Conservation (phyloP, 92 coral and sea anemone species). For the Paramuricea clavata region DNA sequence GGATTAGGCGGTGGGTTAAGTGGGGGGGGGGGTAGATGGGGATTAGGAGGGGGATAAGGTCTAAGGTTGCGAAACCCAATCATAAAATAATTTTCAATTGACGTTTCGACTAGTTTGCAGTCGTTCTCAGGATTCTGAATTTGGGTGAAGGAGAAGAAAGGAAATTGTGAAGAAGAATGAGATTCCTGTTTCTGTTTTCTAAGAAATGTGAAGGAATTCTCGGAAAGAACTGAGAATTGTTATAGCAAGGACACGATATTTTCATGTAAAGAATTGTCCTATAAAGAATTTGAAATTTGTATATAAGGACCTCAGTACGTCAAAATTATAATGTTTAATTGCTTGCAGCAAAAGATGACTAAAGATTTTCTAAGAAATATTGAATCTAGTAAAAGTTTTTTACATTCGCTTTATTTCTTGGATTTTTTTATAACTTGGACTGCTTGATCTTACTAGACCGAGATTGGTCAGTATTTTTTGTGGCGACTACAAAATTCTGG, state of each 20-base stretch:
- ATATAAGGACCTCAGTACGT: too few species aligned
- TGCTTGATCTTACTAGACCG: not conserved
- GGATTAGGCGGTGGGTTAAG: slow-evolving; percentile 79
- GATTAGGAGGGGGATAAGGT: slow-evolving; percentile 57
- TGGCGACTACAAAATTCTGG: not conserved
- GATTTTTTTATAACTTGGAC: not conserved
- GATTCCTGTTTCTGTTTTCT: slow-evolving; percentile 64
- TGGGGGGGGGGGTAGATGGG: slow-evolving; percentile 47
- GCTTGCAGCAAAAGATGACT: not conserved
- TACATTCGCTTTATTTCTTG: not conserved
- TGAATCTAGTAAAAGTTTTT: not conserved
- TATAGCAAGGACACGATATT: not conserved
- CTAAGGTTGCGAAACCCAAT: slow-evolving; percentile 58
- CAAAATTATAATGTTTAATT: too few species aligned
- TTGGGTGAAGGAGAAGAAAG: slow-evolving; percentile 79
- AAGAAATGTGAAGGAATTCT: not conserved
- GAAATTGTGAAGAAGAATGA: slow-evolving; percentile 81
- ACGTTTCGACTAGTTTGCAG: too few species aligned
- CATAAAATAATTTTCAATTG: slow-evolving; percentile 77
- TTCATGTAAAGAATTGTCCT: not conserved
- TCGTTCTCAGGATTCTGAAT: slow-evolving; percentile 69
- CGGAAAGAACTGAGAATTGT: not conserved
- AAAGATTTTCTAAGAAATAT: slow-evolving; percentile 17
- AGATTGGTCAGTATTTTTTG: too few species aligned
- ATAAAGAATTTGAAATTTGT: too few species aligned